phyloP scores from a whole-genome alignment of 2,113 vertebrate genomes.

The Crypturellus undulatus region DNA sequence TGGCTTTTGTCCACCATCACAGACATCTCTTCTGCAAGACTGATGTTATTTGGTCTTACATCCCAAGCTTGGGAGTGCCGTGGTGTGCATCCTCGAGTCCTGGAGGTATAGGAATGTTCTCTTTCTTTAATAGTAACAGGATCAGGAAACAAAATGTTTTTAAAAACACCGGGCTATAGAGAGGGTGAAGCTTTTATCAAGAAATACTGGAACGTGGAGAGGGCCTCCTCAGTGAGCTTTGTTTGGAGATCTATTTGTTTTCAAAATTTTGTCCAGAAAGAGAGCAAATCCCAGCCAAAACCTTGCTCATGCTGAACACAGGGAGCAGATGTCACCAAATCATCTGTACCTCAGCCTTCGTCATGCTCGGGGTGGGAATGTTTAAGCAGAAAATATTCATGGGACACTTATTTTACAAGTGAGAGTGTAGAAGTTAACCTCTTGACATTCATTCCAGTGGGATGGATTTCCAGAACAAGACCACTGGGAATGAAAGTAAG shows the following conservation, averaged over 20 bases:
- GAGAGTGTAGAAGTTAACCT: neutral
- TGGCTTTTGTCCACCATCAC: neutral
- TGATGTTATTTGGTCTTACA: neutral
- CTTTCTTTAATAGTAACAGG: neutral
- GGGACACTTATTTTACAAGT: neutral
- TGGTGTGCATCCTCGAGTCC: neutral
- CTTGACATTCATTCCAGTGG: neutral
- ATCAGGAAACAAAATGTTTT: neutral
- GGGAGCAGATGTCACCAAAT: neutral
- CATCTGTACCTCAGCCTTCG: neutral
- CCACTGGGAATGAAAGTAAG: neutral
- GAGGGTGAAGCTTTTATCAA: neutral
- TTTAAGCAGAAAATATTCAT: neutral
- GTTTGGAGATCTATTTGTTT: neutral
- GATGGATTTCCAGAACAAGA: neutral
- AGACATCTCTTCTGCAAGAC: neutral
- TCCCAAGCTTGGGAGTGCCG: neutral
- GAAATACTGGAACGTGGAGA: neutral
- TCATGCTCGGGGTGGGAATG: neutral
- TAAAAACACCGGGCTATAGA: neutral
- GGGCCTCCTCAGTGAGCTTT: neutral
- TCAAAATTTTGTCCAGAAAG: neutral
- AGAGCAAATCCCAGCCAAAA: neutral
- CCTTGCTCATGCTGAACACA: neutral
- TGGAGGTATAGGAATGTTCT: neutral